Conservation (phyloP, 2,113 vertebrate species). For the Marmota monax region DNA sequence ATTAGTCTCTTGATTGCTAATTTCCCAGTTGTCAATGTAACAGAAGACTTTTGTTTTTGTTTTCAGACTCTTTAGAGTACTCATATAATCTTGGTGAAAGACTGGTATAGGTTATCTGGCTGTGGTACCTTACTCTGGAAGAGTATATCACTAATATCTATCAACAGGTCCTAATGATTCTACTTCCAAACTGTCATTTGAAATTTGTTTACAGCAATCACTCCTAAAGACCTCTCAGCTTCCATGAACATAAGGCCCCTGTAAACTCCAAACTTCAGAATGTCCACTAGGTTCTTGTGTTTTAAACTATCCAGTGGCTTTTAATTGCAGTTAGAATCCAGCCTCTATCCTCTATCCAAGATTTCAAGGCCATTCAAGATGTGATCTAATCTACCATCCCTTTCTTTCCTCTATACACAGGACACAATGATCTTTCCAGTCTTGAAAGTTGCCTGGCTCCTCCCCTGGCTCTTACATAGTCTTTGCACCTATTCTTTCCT, state of each 20-base stretch:
- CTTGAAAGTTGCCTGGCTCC: background rate
- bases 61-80: background rate
- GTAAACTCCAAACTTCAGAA: background rate
- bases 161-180: conserved; percentile 1
- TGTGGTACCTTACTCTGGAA: background rate
- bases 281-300: background rate
- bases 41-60: background rate
- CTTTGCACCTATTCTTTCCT: background rate
- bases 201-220: background rate
- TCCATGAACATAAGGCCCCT: background rate
- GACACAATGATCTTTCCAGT: background rate
- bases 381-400: background rate
- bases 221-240: background rate
- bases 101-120: background rate
- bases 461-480: background rate
- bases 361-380: background rate
- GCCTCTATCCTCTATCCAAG: background rate
- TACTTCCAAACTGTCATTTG: conserved; percentile 10
- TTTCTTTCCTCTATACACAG: background rate
- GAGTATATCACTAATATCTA: background rate
- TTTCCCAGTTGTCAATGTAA: background rate
- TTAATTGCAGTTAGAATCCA: background rate
- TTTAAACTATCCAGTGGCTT: background rate
- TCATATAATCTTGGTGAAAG: background rate
- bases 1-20: background rate